Conservation (phyloP, 2,888 invertebrate genomes). For the Patella pellucida region DNA sequence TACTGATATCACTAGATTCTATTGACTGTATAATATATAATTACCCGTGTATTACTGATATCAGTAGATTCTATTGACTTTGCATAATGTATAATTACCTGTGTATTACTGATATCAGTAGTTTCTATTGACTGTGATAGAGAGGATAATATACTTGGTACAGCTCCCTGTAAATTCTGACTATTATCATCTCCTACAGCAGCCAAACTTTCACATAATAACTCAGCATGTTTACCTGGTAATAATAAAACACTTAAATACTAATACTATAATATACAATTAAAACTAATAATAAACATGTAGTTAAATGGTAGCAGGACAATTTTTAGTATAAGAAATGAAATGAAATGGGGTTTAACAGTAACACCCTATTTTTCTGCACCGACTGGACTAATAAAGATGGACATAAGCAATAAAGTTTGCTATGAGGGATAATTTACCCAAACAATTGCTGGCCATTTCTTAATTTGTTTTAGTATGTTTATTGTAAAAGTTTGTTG, state of each 20-base stretch:
- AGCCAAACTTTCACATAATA: slow-evolving; percentile 82
- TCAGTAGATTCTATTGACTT: not conserved
- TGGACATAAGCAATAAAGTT: too few relatives aligned
- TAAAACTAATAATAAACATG: too few relatives aligned
- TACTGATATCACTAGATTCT: too few relatives aligned
- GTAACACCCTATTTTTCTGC: not conserved
- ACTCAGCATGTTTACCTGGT: slow-evolving; percentile 54
- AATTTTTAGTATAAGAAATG: not conserved
- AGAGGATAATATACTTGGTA: slow-evolving; percentile 72
- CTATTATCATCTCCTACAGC: slow-evolving; percentile 80
- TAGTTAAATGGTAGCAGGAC: not conserved
- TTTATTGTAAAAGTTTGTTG: too few relatives aligned
- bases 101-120: slow-evolving; percentile 5
- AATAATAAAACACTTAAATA: slow-evolving; percentile 14
- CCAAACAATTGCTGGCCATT: too few relatives aligned
- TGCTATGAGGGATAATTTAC: too few relatives aligned
- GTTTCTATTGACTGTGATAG: slow-evolving; percentile 36
- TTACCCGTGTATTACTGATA: not conserved
- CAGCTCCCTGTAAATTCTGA: slow-evolving; percentile 75
- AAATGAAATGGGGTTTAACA: not conserved
- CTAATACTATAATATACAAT: not conserved
- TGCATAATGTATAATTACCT: not conserved
- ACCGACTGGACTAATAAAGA: not conserved
- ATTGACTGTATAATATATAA: too few relatives aligned
- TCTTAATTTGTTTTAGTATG: too few relatives aligned